Base-by-base conservation (phyloP, 1,140 invertebrate species). In the Varroa destructor region DNA sequence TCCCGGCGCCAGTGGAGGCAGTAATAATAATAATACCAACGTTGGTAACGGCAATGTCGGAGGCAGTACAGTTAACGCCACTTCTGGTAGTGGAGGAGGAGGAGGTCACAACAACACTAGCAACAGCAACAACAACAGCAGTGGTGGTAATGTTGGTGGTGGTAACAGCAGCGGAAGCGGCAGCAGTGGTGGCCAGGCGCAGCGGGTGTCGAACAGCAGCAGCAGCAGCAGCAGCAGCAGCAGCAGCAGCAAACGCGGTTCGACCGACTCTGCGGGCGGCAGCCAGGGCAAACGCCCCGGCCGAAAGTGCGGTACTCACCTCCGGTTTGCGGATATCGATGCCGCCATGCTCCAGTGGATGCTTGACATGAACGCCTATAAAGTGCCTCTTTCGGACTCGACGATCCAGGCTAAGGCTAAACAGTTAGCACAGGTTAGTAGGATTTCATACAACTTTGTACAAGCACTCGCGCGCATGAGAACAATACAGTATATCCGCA, bases 341-440 rank as follows among this genome's bases (percentile, higher is more conserved):
- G 61, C 61, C 61, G 40, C 40, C 61, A 67, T 67, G 61, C 61
- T 67, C 61, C 61, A 67, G 61, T 67, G 61, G 61, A 67, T 67
- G 61, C 61, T 67, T 67, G 61, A 67, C 61, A 67, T 67, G 61
- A 67, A 67, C 61, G 61, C 61, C 46, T 67, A 67, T 46, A 67
- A 67, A 67, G 37, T 40, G 61, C 61, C 61, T 67, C 61, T 67
- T 46, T 67, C 61, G 14, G 61, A 67, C 61, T 67, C 61, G 61
- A 67, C 61, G 61, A 67, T 67, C 61, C 61, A 67, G 61, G 61
- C 61, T 67, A 67, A 67, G 61, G 61, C 61, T 46, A 67, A 67
- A 67, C 61, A 67, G 61, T 67, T 67, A 67, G 61, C 61, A 67
- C 61, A 67, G 61, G 61, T 67, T 12, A 67, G 61, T 67, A 46